Percentiles rank a stretch among this genome's conserved stretches.
Evolutionary conservation across 1,140 invertebrate species (phyloP).

Genomic region (Chlorops oryzae): DNA sequence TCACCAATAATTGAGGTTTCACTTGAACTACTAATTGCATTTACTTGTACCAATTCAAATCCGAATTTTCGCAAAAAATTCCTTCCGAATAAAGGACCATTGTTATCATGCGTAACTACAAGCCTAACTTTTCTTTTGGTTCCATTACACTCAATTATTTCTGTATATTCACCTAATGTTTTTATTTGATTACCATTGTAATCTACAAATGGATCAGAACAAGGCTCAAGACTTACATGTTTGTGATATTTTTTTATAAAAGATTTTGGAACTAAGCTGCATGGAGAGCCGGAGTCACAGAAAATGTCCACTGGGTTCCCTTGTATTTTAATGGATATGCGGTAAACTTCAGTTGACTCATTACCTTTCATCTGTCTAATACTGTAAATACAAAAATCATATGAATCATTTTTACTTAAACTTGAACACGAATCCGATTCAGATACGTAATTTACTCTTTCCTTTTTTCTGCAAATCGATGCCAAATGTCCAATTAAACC

Average conservation of each 20-base stretch:
- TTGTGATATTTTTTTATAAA: constrained; percentile 7
- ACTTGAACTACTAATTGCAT: constrained; percentile 13
- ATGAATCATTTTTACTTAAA: constrained; percentile 7
- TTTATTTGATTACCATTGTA: constrained; percentile 13
- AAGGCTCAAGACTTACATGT: constrained; percentile 1
- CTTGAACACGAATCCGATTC: neutral
- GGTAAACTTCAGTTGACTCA: constrained; percentile 4
- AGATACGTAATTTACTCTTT: constrained; percentile 10
- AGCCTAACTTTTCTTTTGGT: constrained; percentile 4
- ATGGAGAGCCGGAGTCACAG: constrained; percentile 8
- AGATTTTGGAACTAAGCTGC: constrained; percentile 9
- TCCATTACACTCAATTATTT: constrained; percentile 5
- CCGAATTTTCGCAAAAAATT: constrained; percentile 8
- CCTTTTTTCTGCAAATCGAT: constrained; percentile 3
- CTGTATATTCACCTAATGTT: constrained; percentile 7
- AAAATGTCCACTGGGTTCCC: neutral
- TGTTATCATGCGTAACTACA: constrained; percentile 5
- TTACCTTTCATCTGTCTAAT: neutral
- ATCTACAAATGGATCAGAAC: constrained; percentile 6
- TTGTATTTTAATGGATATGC: constrained; percentile 2
- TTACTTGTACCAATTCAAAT: constrained; percentile 11
- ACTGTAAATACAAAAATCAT: constrained; percentile 10
- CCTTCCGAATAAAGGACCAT: constrained; percentile 8
- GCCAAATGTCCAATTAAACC: constrained; percentile 8
- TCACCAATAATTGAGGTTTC: constrained; percentile 1